Conservation (phyloP, 2,888 invertebrate genomes). For the Drosophila subsilvestris region DNA sequence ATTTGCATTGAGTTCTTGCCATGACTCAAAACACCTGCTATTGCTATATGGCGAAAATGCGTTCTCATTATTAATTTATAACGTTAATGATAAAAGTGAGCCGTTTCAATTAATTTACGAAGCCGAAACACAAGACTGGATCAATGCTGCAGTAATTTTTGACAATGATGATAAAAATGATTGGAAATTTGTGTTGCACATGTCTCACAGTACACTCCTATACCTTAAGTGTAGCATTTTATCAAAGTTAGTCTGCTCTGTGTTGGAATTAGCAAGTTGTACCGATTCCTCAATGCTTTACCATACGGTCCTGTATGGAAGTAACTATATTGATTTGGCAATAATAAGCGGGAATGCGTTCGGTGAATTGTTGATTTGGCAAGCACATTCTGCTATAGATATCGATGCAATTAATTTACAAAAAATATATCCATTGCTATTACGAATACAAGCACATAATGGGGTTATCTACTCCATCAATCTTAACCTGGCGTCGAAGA, state of each 20-base stretch:
- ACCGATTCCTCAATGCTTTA: conserved; percentile 85
- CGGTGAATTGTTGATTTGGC: conserved; percentile 82
- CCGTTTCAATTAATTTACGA: conserved; percentile 57
- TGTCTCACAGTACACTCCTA: conserved; percentile 88
- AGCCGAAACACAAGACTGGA: conserved; percentile 87
- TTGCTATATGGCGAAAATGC: conserved; percentile 60
- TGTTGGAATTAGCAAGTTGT: conserved; percentile 64
- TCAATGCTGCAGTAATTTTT: conserved; percentile 86
- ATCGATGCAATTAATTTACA: neutral
- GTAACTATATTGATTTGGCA: conserved; percentile 85
- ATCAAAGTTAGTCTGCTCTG: conserved; percentile 20
- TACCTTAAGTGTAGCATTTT: conserved; percentile 72
- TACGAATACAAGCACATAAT: conserved; percentile 77
- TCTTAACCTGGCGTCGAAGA: conserved; percentile 85
- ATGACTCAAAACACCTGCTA: conserved; percentile 12
- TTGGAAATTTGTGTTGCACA: conserved; percentile 85
- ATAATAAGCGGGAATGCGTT: conserved; percentile 84
- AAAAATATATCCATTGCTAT: conserved; percentile 51
- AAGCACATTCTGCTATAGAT: conserved; percentile 45
- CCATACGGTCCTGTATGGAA: conserved; percentile 85
- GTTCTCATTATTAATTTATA: conserved; percentile 44
- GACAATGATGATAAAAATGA: conserved; percentile 67
- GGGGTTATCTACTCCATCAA: conserved; percentile 94
- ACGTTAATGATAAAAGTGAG: neutral
- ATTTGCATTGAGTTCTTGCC: conserved; percentile 30